Base-by-base conservation (phyloP, 2,888 invertebrate genomes). In the Hoplodrina ambigua region DNA sequence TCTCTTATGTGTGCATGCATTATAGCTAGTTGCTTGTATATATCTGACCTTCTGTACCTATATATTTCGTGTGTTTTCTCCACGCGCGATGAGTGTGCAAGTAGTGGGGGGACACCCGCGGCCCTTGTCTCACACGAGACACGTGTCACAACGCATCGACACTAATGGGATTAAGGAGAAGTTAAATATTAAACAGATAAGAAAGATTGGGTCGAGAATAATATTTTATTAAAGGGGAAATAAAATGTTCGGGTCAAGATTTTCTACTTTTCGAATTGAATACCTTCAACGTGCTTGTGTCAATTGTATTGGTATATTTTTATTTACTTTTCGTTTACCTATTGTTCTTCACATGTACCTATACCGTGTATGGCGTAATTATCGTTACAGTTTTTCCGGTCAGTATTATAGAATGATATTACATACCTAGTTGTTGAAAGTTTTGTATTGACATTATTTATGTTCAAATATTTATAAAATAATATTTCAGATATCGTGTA, bases 81-180 rank as follows among this genome's bases (percentile, higher is more conserved):
- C 37, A 20, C 33, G 0, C 30, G 2, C 19, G 25, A n/a, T 56
- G 58, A 20, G 65, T 52, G 33, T 63, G 41, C 41, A 60, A 55
- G 65, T 50, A 65, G 60, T 46, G 60, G 4, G 20, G 11, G 20
- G 64, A 13, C 25, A 15, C 41, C 41, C 37, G 37, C 44, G 19
- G 55, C 66, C 79, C 79, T 66, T 53, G 52, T 72, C 55, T 66
- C 50, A n/a, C 44, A 49, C 25, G 30, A 46, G 62, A 60, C 62
- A 65, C 37, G 59, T 57, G 68, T 69, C 57, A 57, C 49, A 59
- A 10, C 46, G 68, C 54, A 55, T 50, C 49, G 44, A 52, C 44
- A 54, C 65, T 67, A 69, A 66, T 46, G 15, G 20, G 30, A 66
- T 71, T 61, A 57, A 19, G 46, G 25, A 69, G 17, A 33, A 63